Conservation (phyloP, 2,113 vertebrate species). For the Lophius piscatorius region DNA sequence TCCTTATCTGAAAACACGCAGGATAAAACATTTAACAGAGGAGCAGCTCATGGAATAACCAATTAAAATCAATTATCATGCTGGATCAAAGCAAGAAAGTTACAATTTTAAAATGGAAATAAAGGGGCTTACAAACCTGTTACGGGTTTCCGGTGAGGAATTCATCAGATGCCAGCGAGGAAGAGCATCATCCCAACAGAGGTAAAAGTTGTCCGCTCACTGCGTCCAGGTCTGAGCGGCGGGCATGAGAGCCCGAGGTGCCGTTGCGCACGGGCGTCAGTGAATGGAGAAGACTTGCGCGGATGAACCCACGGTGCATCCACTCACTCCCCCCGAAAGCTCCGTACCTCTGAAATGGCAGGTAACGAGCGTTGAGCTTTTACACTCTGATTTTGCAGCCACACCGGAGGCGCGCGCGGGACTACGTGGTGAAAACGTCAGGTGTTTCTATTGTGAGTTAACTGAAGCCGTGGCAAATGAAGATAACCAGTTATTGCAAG, state of each 20-base stretch:
- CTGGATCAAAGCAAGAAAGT: too few relatives aligned
- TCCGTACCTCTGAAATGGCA: constrained; percentile 1
- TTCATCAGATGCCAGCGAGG: constrained; percentile 59
- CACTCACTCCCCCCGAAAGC: constrained; percentile 10
- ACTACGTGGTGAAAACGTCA: constrained; percentile 25
- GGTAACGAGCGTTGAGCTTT: not conserved
- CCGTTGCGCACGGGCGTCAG: constrained; percentile 52
- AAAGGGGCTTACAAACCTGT: constrained; percentile 56
- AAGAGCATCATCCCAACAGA: constrained; percentile 40
- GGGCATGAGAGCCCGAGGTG: constrained; percentile 51
- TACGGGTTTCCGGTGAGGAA: constrained; percentile 49
- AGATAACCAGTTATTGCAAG: not conserved
- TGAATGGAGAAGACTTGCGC: constrained; percentile 27
- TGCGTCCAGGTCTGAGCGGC: constrained; percentile 19
- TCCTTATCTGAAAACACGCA: not conserved
- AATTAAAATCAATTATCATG: not conserved
- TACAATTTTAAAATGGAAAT: not conserved
- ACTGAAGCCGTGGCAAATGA: not conserved
- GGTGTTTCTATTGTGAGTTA: constrained; percentile 18
- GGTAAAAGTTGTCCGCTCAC: constrained; percentile 63
- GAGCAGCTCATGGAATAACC: not conserved
- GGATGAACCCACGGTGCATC: constrained; percentile 16
- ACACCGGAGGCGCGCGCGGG: constrained; percentile 7
- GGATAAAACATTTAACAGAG: not conserved
- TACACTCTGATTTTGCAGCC: constrained; percentile 1